phyloP scores from a whole-genome alignment of 2,113 vertebrate genomes.

The Neolamprologus fasciatus region DNA sequence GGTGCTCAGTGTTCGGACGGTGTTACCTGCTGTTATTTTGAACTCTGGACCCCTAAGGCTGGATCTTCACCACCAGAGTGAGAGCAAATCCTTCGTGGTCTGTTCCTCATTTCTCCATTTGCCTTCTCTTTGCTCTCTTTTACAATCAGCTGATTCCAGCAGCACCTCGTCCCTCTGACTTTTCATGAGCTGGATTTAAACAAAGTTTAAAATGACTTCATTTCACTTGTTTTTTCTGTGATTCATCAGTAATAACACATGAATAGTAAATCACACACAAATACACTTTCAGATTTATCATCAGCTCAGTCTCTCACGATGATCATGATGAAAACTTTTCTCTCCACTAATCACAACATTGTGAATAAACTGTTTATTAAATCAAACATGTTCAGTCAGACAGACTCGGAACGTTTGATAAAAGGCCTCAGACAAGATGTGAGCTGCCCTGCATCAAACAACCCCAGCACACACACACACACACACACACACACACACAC shows the following conservation, averaged over 20 bases:
- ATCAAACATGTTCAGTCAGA: too few species aligned
- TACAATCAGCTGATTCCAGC: not conserved
- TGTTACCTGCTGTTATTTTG: accelerated
- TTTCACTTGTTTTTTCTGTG: not conserved
- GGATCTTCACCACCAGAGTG: not conserved
- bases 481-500: too few species aligned
- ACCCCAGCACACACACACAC: too few species aligned
- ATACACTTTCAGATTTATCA: not conserved
- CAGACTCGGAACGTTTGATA: too few species aligned
- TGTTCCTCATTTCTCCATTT: not conserved
- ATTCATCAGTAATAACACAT: not conserved
- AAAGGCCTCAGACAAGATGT: too few species aligned
- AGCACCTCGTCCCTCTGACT: not conserved
- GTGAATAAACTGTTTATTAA: too few species aligned
- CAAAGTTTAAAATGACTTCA: not conserved
- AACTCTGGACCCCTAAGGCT: not conserved
- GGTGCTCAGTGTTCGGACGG: not conserved
- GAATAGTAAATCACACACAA: not conserved
- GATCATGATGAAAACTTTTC: too few species aligned
- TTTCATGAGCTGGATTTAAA: not conserved
- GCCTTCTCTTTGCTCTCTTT: not conserved
- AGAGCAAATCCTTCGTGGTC: not conserved
- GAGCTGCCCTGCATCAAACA: too few species aligned
- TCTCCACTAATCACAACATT: too few species aligned
- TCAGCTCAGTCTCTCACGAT: too few species aligned